Evolutionary conservation across 1,140 invertebrate species (phyloP).

Genomic region (Bombus impatiens): DNA sequence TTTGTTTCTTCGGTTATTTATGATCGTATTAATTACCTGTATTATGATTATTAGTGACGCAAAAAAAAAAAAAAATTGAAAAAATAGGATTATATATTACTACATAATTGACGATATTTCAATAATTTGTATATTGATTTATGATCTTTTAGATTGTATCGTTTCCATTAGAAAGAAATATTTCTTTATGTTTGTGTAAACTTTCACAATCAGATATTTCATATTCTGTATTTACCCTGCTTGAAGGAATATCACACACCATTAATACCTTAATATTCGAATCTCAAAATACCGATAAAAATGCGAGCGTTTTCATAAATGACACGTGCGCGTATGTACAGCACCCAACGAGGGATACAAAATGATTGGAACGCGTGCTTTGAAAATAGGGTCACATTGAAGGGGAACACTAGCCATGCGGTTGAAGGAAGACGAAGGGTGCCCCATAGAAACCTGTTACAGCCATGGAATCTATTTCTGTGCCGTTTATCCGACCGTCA

Average conservation of each 20-base stretch:
- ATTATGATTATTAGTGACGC: too few species aligned
- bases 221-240: background rate
- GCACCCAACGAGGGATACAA: background rate
- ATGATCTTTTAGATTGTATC: too few species aligned
- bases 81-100: too few species aligned
- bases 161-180: too few species aligned
- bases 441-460: constrained; percentile 55
- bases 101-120: too few species aligned
- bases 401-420: background rate
- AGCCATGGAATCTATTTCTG: constrained; percentile 36
- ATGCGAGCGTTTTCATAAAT: background rate
- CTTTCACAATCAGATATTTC: background rate
- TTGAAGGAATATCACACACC: background rate
- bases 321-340: background rate
- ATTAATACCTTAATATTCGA: background rate
- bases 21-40: too few species aligned
- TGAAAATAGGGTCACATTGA: constrained; percentile 37
- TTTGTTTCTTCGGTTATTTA: too few species aligned
- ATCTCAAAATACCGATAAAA: background rate
- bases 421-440: background rate
- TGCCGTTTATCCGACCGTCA: constrained; percentile 16
- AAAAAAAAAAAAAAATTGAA: too few species aligned
- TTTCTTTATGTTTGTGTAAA: too few species aligned
- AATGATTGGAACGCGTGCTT: constrained; percentile 35
- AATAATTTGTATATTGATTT: too few species aligned